These are phyloP conservation scores for Anagrus nilaparvatae DNA, from an alignment of 1,140 invertebrate genomes.

Conservation along the genomic window DNA sequence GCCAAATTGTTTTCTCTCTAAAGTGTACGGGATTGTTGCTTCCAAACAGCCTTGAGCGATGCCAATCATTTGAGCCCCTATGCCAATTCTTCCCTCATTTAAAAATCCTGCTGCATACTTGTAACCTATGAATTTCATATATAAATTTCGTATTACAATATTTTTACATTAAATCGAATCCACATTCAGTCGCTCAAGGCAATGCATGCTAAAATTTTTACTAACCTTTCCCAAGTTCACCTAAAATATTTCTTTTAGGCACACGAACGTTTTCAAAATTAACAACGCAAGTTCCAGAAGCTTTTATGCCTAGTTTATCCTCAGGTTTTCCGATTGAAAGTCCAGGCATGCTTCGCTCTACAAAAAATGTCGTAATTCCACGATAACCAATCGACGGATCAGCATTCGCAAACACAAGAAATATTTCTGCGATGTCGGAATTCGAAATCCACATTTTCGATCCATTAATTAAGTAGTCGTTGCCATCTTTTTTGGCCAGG, in stretches of 20 bases:
- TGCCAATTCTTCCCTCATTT: constrained; percentile 92
- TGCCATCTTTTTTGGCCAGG: constrained; percentile 72
- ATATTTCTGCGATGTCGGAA: constrained; percentile 79
- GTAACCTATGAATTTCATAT: too few relatives aligned
- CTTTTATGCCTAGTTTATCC: constrained; percentile 83
- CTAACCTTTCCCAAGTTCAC: constrained; percentile 80
- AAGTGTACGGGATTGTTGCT: constrained; percentile 81
- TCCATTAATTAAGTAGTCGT: constrained; percentile 67
- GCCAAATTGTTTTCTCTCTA: constrained; percentile 90
- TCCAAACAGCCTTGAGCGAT: constrained; percentile 87
- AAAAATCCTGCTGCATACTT: constrained; percentile 90
- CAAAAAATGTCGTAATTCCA: constrained; percentile 89
- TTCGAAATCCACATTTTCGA: constrained; percentile 95
- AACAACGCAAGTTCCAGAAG: constrained; percentile 81
- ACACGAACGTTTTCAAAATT: constrained; percentile 87
- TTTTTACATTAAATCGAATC: too few relatives aligned
- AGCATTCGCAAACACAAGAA: constrained; percentile 84
- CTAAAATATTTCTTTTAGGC: constrained; percentile 64
- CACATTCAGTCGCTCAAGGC: too few relatives aligned
- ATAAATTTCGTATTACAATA: too few relatives aligned
- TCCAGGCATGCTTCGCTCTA: constrained; percentile 83
- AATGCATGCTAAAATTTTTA: too few relatives aligned
- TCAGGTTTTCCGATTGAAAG: constrained; percentile 81
- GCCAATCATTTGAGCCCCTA: constrained; percentile 92
- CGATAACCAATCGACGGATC: constrained; percentile 49